phyloP scores from a whole-genome alignment of 2,888 invertebrate genomes.

The Lithophane ornitopus region DNA sequence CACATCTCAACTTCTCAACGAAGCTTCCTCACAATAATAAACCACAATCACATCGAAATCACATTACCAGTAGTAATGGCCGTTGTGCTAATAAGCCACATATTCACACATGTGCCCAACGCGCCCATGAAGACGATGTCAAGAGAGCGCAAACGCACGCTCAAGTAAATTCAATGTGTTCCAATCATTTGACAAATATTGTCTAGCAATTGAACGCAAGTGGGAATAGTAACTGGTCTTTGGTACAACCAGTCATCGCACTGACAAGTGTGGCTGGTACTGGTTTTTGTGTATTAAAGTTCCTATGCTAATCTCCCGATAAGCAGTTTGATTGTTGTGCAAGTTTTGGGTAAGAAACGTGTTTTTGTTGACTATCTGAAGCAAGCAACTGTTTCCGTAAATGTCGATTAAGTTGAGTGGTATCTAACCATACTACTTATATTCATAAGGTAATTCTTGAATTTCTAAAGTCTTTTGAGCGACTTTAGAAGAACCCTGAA shows the following conservation, averaged over 20 bases:
- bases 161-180: conserved; percentile 65
- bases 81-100: conserved; percentile 41
- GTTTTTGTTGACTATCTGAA: conserved; percentile 21
- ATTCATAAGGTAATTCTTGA: background rate
- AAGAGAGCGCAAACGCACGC: conserved; percentile 65
- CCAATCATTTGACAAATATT: conserved; percentile 67
- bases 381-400: conserved; percentile 23
- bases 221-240: conserved; percentile 53
- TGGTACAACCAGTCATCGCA: conserved; percentile 43
- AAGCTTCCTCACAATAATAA: conserved; percentile 36
- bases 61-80: conserved; percentile 59
- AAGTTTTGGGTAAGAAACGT: conserved; percentile 28
- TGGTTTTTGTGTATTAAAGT: conserved; percentile 39
- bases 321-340: conserved; percentile 42
- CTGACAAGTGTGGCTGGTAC: conserved; percentile 53
- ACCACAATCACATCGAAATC: conserved; percentile 48
- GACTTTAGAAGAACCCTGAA: too few species aligned
- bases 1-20: conserved; percentile 8
- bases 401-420: conserved; percentile 10
- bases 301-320: conserved; percentile 51
- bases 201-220: conserved; percentile 65
- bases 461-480: too few species aligned
- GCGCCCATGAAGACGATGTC: conserved; percentile 51
- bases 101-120: background rate
- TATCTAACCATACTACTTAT: conserved; percentile 18